Percentiles rank a stretch among this genome's conserved stretches.
phyloP scores from a whole-genome alignment of 2,888 invertebrate species.

The Galeruca laticollis region DNA sequence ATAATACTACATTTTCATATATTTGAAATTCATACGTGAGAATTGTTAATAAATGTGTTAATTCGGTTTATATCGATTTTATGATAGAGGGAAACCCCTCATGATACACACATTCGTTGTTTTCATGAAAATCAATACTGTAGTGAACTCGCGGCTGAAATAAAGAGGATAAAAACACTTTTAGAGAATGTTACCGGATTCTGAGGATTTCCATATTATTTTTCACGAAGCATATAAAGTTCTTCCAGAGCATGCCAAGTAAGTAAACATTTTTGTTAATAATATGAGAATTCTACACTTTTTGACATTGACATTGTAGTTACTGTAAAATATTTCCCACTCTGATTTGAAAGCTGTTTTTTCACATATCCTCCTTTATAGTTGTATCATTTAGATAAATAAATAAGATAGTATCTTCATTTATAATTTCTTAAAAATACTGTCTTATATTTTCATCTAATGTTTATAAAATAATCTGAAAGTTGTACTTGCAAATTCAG shows the following conservation, averaged over 20 bases:
- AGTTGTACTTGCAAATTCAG: too few species aligned
- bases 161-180: neutral
- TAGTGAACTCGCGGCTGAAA: neutral
- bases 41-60: neutral
- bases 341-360: too few species aligned
- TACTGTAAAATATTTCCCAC: too few species aligned
- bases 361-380: too few species aligned
- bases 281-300: neutral
- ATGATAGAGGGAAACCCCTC: neutral
- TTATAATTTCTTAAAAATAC: too few species aligned
- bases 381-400: too few species aligned
- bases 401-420: too few species aligned
- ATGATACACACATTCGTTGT: neutral
- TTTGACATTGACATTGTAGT: too few species aligned
- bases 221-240: constrained; percentile 65
- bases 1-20: neutral
- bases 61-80: constrained; percentile 8
- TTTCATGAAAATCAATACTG: constrained; percentile 18
- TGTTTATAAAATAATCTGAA: too few species aligned
- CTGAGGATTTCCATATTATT: constrained; percentile 62
- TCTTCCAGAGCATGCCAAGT: constrained; percentile 63
- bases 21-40: neutral
- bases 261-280: constrained; percentile 37
- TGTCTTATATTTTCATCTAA: too few species aligned
- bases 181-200: constrained; percentile 63